Evolutionary conservation across 1,140 invertebrate species (phyloP), one percentile per base, ranked within the genome.

Genomic region (Drosophila sechellia): DNA sequence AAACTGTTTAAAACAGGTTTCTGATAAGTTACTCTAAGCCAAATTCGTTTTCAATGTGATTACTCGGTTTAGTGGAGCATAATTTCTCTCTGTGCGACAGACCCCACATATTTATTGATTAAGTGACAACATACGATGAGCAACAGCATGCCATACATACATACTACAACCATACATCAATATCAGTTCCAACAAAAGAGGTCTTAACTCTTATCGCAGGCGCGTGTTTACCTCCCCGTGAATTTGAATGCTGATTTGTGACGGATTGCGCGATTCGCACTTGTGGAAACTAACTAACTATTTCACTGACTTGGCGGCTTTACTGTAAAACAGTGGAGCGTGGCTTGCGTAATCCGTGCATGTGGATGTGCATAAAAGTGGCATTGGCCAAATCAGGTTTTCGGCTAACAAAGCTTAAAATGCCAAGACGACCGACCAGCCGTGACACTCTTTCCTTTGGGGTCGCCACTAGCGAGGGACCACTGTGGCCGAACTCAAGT

Each of bases 171-270:
- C 31, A 34, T 34, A 42, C 56, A 54, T 42, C 39, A 63, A 6
- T 46, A 64, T 64, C 65, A 83, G 70, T 79, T 61, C 68, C 68
- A 46, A 31, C 53, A 42, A 71, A 83, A 70, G 64, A 80, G 77
- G 72, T 75, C 83, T 83, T 75, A 65, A 37, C 61, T 84, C 72
- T 87, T 86, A 86, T 86, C 81, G 72, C 52, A 54, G 65, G 84
- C 83, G 79, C 79, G 83, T 86, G 83, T 83, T 83, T 83, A 72
- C 65, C 65, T 87, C 57, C 57, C 71, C 68, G 52, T 64, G 58
- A 81, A 66, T 72, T 87, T 64, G 49, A 61, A 61, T 71, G 58
- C 50, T 46, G 54, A 72, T 61, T 66, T 77, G 59, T 46, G 27
- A 37, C 3, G 45, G 59, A 66, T 53, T 59, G 31, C 31, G 42